phyloP scores from a whole-genome alignment of 2,888 invertebrate species.

The Apeira syringaria region DNA sequence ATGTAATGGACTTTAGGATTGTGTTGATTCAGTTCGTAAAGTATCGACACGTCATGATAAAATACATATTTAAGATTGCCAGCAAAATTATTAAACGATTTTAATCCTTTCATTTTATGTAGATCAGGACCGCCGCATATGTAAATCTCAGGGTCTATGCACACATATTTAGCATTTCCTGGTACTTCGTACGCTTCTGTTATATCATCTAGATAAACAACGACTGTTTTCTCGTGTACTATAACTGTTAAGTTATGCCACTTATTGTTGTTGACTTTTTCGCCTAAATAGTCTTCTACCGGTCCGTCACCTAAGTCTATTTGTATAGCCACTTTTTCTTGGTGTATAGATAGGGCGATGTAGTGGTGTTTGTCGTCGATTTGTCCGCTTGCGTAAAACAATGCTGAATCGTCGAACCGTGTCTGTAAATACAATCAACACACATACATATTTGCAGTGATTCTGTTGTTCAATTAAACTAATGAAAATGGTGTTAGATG shows the following conservation, averaged over 20 bases:
- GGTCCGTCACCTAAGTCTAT: constrained; percentile 94
- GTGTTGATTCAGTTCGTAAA: constrained; percentile 93
- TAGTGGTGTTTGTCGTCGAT: constrained; percentile 94
- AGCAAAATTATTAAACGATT: constrained; percentile 93
- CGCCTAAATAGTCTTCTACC: constrained; percentile 86
- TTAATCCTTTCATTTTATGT: constrained; percentile 91
- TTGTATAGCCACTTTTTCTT: constrained; percentile 92
- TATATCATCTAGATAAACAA: constrained; percentile 90
- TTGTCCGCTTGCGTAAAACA: constrained; percentile 97
- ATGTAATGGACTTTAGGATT: constrained; percentile 94
- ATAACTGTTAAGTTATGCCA: constrained; percentile 96
- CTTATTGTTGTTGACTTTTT: constrained; percentile 87
- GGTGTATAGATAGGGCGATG: constrained; percentile 93
- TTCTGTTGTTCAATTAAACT: too few relatives aligned
- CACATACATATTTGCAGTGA: too few relatives aligned
- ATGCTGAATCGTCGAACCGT: constrained; percentile 94
- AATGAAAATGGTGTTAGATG: too few relatives aligned
- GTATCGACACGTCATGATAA: constrained; percentile 95
- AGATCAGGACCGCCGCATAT: constrained; percentile 95
- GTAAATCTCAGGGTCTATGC: constrained; percentile 97
- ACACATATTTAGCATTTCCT: constrained; percentile 86
- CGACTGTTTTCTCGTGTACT: constrained; percentile 89
- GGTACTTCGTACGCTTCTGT: constrained; percentile 88
- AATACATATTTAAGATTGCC: constrained; percentile 96
- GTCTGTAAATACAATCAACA: constrained; percentile 86